Evolutionary conservation across 2,113 vertebrate species (phyloP), one percentile per base, ranked within the genome.

Genomic region (Neodontobutis hainanensis): DNA sequence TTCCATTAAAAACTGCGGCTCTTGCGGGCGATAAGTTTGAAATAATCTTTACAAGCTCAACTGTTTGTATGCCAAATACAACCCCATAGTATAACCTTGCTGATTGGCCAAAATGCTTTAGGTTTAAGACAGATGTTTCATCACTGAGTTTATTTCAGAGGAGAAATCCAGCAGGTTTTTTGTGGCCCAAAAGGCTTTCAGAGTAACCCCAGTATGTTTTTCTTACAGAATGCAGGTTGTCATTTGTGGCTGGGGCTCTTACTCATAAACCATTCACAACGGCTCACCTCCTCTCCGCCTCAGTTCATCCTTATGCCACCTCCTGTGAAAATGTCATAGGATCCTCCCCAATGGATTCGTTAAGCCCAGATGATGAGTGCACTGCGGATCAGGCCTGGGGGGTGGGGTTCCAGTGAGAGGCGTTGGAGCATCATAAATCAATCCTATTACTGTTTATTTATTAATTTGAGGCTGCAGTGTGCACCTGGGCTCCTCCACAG

Each of bases 381-480:
- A 11, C 45, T 8, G 38, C 43, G 60, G 11, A 4, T 51, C 34
- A 55, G 47, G 40, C 42, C 5, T n/a, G 40, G 68, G 62, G 51
- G 65, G 61, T 2, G 51, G 77, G 50, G 49, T 40, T 38, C 48
- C 12, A 4, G 8, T 14, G 44, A 61, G 63, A 68, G 65, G 73
- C 44, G 51, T 70, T 61, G 9, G 38, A 71, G 75, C 61, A 10
- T 82, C 73, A 70, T 88, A 88, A 89, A 88, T 85, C 81, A 80
- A 6, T 70, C 65, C 49, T 62, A 64, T 76, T 64, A 55, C 77
- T 83, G 63, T 83, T 89, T 80, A 87, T 90, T 90, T 91, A 91
- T 89, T 90, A 80, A 90, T 89, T 53, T 63, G 43, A 56, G 19
- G 70, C 70, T 75, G 80, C 77, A 66, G 75, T 43, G 61, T 82